Base-by-base conservation (phyloP, 2,888 invertebrate genomes). In the Macaria liturata region DNA sequence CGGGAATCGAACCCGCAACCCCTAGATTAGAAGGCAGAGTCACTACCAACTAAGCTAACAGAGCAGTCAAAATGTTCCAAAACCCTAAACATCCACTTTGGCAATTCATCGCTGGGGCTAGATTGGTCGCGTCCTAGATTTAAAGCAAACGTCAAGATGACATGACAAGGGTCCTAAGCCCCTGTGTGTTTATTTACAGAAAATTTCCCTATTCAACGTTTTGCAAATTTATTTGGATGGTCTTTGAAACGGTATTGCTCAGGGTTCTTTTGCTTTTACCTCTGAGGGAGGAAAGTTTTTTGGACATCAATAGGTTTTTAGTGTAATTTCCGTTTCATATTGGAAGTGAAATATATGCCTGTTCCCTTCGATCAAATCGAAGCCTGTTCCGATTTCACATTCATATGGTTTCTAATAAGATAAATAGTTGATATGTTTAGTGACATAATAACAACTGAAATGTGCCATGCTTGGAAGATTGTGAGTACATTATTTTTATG, bases 31-130 rank as follows among this genome's bases (percentile, higher is more conserved):
- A n/a, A n/a, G n/a, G n/a, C n/a, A n/a, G n/a, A n/a, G n/a, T n/a
- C n/a, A n/a, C n/a, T n/a, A n/a, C n/a, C n/a, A n/a, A n/a, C n/a
- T n/a, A n/a, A n/a, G n/a, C n/a, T n/a, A n/a, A n/a, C n/a, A n/a
- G n/a, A n/a, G n/a, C n/a, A n/a, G n/a, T n/a, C n/a, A n/a, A n/a
- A 30, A 37, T 37, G 37, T 31, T 31, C 34, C 31, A 51, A 45
- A 44, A 4, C 43, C 44, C 32, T 4, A 49, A 32, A 31, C 32
- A 9, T 30, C 30, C 45, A 9, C 30, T 9, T 51, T 31, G 37
- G 48, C 58, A 60, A 60, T 57, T 51, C 58, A 53, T 53, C 54
- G 45, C 58, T 54, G 60, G 55, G 56, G 1, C 60, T 56, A 59
- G 58, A 59, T 63, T 43, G 54, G 43, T 49, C 54, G 48, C 20